Conservation (phyloP, 2,888 invertebrate genomes). For the Drosophila gaucha region DNA sequence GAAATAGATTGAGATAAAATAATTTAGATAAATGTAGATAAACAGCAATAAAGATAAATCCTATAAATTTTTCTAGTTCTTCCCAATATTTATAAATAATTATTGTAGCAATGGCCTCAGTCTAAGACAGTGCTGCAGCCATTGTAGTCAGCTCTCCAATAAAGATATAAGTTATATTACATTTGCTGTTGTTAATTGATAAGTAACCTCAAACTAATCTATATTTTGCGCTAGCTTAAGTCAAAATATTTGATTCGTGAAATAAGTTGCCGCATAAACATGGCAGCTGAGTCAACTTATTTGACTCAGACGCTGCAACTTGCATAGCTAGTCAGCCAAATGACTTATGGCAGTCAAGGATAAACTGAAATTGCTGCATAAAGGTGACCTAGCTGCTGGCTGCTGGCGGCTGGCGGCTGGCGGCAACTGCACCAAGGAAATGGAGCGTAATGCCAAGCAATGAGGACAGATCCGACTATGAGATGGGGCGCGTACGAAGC, state of each 20-base stretch:
- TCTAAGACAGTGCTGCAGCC: neutral
- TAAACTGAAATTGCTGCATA: conserved; percentile 58
- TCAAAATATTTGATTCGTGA: neutral
- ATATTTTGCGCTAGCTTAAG: neutral
- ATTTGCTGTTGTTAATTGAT: no score
- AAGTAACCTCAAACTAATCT: neutral
- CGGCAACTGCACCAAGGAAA: conserved; percentile 24
- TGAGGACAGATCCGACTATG: conserved; percentile 2
- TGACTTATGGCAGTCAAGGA: conserved; percentile 67
- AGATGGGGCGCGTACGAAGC: neutral
- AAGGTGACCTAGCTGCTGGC: conserved; percentile 44
- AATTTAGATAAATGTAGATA: no score
- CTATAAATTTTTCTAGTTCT: no score
- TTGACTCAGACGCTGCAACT: conserved; percentile 6
- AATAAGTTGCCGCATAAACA: conserved; percentile 7
- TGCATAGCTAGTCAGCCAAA: conserved; percentile 49
- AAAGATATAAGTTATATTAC: no score
- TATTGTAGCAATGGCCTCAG: neutral
- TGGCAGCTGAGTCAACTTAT: conserved; percentile 4
- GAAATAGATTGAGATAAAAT: no score
- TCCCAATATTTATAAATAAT: no score
- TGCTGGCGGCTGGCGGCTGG: no score
- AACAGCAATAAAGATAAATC: no score
- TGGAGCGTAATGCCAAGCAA: conserved; percentile 38
- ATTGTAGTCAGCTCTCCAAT: no score